Base-by-base conservation (phyloP, 2,113 vertebrate genomes). In the Isichthys henryi region DNA sequence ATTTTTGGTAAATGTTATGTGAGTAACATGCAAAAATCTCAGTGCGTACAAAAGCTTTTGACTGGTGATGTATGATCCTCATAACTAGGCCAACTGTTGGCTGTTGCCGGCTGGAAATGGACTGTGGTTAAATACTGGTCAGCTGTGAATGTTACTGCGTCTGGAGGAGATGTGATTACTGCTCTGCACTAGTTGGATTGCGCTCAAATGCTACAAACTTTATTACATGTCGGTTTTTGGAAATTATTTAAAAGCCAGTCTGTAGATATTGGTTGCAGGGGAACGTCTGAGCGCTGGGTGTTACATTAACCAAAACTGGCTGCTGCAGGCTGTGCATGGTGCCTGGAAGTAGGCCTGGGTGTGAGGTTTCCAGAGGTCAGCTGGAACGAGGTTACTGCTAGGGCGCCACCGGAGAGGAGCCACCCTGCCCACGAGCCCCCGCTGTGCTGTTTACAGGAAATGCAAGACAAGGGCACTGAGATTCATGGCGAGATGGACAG, bases 401-500 rank as follows among this genome's bases (percentile, higher is more conserved):
- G 95, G 93, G 93, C 95, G 94, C 92, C 94, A 93, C 94, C 88
- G 7, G 93, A 93, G 94, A 96, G 96, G 95, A 97, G 95, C 93
- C 89, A 88, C 89, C 95, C 93, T 88, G 91, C 88, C 74, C 58
- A 27, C 35, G n/a, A 82, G 86, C 90, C 87, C 89, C 88, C 88
- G 74, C 90, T 88, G 87, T 27, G 53, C 90, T 96, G 95, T 97
- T 97, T 95, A 96, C 95, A 94, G 96, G 96, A 97, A 96, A 95
- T 95, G 95, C 95, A 90, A 92, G 94, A 95, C 94, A 94, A 95
- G 95, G 77, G 52, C 0, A 1, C 90, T 89, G 92, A 88, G 83
- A 66, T 52, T n/a, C 74, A 43, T 66, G 77, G 45, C 27, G 45
- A n/a, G 62, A 66, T 49, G 50, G 31, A 53, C 46, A 35, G 52